phyloP scores from a whole-genome alignment of 2,113 vertebrate genomes.

The Tamias sibiricus region DNA sequence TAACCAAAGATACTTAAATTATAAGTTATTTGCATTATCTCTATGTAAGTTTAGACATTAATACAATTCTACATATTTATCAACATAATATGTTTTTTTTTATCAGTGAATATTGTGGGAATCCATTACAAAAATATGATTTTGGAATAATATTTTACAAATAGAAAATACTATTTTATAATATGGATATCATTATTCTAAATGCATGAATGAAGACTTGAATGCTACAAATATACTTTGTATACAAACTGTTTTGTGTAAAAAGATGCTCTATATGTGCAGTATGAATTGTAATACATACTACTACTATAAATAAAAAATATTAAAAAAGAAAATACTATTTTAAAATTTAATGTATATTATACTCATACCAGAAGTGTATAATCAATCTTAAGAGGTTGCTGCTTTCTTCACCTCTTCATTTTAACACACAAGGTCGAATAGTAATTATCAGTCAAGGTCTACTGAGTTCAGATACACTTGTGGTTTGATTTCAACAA shows the following conservation, averaged over 20 bases:
- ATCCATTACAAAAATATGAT: background rate
- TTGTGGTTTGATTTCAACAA: background rate
- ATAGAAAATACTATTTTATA: background rate
- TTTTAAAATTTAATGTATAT: background rate
- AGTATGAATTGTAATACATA: no score
- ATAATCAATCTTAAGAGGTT: background rate
- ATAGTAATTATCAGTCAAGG: background rate
- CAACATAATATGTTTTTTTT: background rate
- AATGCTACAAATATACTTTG: no score
- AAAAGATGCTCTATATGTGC: no score
- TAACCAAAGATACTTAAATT: background rate
- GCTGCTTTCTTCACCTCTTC: background rate
- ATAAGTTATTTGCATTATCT: background rate
- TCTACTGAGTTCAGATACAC: background rate
- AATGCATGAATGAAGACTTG: no score
- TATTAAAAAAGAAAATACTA: background rate
- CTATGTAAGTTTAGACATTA: background rate
- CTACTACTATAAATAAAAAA: no score
- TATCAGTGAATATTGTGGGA: background rate
- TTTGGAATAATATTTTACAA: background rate
- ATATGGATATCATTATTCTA: no score
- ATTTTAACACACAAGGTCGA: background rate
- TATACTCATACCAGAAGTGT: background rate
- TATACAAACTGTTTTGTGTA: no score
- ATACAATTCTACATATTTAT: background rate